A percentile compares a stretch with the other conserved stretches of the same genome.
These are phyloP conservation scores for Anagrus nilaparvatae DNA, from an alignment of 1,140 invertebrate genomes.

Conservation along the genomic window DNA sequence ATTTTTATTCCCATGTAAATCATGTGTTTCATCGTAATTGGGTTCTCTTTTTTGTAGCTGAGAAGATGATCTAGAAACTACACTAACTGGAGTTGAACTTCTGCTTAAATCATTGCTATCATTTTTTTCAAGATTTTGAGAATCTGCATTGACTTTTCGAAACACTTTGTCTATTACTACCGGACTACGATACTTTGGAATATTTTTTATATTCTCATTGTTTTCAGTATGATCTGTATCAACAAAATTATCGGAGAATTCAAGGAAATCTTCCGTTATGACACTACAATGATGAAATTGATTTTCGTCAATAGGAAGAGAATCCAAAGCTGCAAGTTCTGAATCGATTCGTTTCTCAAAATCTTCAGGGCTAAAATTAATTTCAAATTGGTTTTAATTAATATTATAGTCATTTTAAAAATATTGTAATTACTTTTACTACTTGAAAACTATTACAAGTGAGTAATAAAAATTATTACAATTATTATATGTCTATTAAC, in stretches of 20 bases:
- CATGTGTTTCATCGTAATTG: no score
- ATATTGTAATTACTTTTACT: no score
- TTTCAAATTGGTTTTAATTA: neutral
- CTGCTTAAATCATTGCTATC: neutral
- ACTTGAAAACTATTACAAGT: no score
- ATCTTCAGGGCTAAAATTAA: conserved; percentile 41
- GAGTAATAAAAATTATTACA: no score
- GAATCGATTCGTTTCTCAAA: conserved; percentile 50
- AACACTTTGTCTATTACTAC: neutral
- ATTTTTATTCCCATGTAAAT: no score
- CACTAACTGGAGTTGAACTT: conserved; percentile 5
- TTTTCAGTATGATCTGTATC: no score
- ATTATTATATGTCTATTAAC: no score
- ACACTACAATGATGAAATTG: conserved; percentile 23
- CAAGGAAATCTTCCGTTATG: conserved; percentile 30
- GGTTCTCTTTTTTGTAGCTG: no score
- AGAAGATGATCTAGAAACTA: no score
- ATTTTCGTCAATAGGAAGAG: conserved; percentile 33
- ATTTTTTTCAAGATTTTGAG: conserved; percentile 9
- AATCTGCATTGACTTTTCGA: conserved; percentile 18
- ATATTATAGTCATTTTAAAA: no score
- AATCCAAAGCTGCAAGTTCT: conserved; percentile 54
- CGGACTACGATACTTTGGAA: no score
- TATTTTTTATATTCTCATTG: no score
- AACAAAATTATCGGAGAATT: conserved; percentile 33